A percentile compares a stretch with the other conserved stretches of the same genome.
Evolutionary conservation across 2,113 vertebrate species (phyloP).

Genomic region (Sinocyclocheilus maitianheensis): DNA sequence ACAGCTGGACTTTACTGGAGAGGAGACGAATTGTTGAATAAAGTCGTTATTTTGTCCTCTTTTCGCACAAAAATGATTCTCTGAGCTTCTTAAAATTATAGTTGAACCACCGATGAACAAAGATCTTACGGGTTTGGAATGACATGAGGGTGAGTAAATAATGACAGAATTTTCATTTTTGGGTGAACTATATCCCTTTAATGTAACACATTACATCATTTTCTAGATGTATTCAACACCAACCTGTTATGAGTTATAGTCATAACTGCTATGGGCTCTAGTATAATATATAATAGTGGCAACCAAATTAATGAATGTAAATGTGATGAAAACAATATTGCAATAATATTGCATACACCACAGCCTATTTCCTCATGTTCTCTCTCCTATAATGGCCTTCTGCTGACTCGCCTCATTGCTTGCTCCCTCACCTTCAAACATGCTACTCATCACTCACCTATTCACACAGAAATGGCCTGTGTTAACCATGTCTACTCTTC

Average conservation of each 20-base stretch:
- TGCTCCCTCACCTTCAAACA: background rate
- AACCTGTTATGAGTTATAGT: background rate
- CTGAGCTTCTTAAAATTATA: too few relatives aligned
- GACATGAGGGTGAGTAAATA: too few relatives aligned
- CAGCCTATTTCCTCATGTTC: background rate
- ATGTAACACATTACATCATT: background rate
- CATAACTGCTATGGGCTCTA: background rate
- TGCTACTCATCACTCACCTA: background rate
- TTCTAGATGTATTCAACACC: background rate
- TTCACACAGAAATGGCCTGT: background rate
- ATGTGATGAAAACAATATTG: background rate
- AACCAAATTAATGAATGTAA: background rate
- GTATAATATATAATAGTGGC: background rate
- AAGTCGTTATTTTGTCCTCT: too few relatives aligned
- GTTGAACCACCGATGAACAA: too few relatives aligned
- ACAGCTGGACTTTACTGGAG: too few relatives aligned
- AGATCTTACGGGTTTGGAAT: too few relatives aligned
- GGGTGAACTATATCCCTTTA: too few relatives aligned
- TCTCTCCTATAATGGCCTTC: background rate
- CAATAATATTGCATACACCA: background rate
- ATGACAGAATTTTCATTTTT: too few relatives aligned
- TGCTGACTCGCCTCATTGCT: background rate
- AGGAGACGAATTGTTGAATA: too few relatives aligned
- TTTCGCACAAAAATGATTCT: too few relatives aligned
- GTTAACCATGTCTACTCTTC: conserved; percentile 19